phyloP scores from a whole-genome alignment of 2,888 invertebrate species.

The Stenodema calcarata region DNA sequence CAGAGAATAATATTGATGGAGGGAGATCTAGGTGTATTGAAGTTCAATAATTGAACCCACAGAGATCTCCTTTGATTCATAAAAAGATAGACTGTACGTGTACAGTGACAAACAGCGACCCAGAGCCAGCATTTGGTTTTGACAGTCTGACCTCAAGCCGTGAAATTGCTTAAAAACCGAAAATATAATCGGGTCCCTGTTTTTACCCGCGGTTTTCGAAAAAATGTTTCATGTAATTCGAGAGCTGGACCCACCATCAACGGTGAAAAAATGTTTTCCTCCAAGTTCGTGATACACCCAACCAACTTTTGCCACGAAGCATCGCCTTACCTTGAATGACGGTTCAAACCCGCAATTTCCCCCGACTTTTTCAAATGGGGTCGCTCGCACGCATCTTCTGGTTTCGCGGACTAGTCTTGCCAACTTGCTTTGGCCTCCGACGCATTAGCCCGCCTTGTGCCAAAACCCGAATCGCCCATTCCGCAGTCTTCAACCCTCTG shows the following conservation, averaged over 20 bases:
- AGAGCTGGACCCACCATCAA: background rate
- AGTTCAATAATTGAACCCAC: too few species aligned
- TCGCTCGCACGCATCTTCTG: background rate
- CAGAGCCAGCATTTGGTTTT: too few species aligned
- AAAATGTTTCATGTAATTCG: background rate
- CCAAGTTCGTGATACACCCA: background rate
- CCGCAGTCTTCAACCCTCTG: background rate
- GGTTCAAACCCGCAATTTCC: background rate
- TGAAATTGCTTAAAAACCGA: too few species aligned
- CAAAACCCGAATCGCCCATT: background rate
- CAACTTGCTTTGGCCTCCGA: background rate
- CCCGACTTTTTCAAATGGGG: background rate
- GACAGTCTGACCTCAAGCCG: too few species aligned
- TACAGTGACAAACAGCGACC: too few species aligned
- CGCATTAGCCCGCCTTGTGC: background rate
- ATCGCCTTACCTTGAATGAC: background rate
- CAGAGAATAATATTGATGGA: too few species aligned
- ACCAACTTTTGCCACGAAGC: background rate
- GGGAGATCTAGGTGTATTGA: too few species aligned
- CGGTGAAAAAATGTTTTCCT: background rate
- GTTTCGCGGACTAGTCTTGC: background rate
- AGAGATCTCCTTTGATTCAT: too few species aligned
- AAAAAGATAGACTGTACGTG: too few species aligned
- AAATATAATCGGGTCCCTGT: too few species aligned
- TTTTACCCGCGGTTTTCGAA: background rate